Evolutionary conservation across 2,113 vertebrate genomes (phyloP).

Genomic region (Mus musculus): GRCm39 chr5:82107001-82107500

Average conservation of each 20-base stretch:
- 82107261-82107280: neutral
- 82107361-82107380: neutral
- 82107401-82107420: neutral
- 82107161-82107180: neutral
- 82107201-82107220: neutral
- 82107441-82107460: neutral
- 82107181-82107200: neutral
- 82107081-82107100: neutral
- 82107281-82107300: neutral
- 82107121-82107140: neutral
- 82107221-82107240: neutral
- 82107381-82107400: neutral
- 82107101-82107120: neutral
- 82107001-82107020: neutral
- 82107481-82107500: neutral
- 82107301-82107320: neutral
- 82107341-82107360: neutral
- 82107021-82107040: neutral
- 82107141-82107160: neutral
- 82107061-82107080: neutral
- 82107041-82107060: neutral
- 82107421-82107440: constrained; percentile 1
- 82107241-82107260: neutral
- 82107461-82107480: neutral
- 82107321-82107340: neutral